Conservation (phyloP, 2,113 vertebrate species). For the Corythornis vintsioides region DNA sequence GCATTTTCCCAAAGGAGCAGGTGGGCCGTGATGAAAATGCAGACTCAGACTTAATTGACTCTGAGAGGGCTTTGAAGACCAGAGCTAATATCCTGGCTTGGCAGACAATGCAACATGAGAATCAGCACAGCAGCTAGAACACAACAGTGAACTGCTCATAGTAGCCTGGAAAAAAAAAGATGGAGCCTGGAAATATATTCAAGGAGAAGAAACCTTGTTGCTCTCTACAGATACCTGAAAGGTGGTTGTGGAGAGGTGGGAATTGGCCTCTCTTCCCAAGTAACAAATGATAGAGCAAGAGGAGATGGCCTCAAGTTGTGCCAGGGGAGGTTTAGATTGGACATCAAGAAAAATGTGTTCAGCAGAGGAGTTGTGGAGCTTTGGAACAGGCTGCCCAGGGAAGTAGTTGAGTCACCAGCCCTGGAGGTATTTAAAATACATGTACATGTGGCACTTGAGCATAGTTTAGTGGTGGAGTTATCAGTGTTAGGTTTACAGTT, state of each 20-base stretch:
- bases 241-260: neutral
- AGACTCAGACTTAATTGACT: slow-evolving; percentile 5
- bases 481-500: neutral
- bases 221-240: neutral
- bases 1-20: neutral
- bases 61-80: slow-evolving; percentile 12
- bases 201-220: accelerated
- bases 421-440: neutral
- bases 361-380: neutral
- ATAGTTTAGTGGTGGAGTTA: neutral
- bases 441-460: neutral
- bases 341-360: neutral
- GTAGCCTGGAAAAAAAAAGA: neutral
- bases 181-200: neutral
- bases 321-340: neutral
- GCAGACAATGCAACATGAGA: neutral
- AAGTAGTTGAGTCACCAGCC: neutral
- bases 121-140: neutral
- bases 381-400: neutral
- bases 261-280: neutral
- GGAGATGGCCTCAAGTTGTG: accelerated
- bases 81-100: neutral
- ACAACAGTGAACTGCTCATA: neutral
- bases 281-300: neutral
- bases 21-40: neutral